Conservation (phyloP, 2,113 vertebrate genomes). For the Mesocricetus auratus region DNA sequence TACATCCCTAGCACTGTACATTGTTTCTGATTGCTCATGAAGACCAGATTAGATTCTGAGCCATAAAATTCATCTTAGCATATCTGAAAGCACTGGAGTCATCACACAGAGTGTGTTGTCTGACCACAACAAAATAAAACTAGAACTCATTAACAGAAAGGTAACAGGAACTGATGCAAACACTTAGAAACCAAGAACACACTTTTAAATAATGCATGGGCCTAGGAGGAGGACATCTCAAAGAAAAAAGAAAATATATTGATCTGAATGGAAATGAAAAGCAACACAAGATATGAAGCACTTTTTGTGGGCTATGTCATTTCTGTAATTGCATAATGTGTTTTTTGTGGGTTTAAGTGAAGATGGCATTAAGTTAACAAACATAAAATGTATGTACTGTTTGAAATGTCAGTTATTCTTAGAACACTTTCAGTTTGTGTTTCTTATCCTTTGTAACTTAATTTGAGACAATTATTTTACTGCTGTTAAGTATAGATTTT, state of each 20-base stretch:
- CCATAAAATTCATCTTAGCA: not conserved
- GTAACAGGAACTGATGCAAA: not conserved
- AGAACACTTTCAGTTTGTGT: not conserved
- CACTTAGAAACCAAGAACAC: conserved; percentile 8
- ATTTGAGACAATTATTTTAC: not conserved
- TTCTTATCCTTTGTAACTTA: not conserved
- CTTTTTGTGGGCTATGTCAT: not conserved
- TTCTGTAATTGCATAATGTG: not conserved
- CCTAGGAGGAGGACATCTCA: not conserved
- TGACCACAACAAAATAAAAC: not conserved
- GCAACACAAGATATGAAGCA: not conserved
- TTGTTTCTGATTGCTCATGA: not conserved
- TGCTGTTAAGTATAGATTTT: not conserved
- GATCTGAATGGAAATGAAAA: not conserved
- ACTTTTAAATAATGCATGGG: not conserved
- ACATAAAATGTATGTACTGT: not conserved
- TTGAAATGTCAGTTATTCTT: not conserved
- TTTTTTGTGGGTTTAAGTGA: not conserved
- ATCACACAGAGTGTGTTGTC: not conserved
- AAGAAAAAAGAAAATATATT: not conserved
- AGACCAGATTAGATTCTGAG: not conserved
- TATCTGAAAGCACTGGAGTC: not conserved
- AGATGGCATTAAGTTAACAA: not conserved
- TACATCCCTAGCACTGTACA: not conserved
- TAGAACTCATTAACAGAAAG: conserved; percentile 24